phyloP scores from a whole-genome alignment of 2,888 invertebrate species.

The Drosophila conformis region DNA sequence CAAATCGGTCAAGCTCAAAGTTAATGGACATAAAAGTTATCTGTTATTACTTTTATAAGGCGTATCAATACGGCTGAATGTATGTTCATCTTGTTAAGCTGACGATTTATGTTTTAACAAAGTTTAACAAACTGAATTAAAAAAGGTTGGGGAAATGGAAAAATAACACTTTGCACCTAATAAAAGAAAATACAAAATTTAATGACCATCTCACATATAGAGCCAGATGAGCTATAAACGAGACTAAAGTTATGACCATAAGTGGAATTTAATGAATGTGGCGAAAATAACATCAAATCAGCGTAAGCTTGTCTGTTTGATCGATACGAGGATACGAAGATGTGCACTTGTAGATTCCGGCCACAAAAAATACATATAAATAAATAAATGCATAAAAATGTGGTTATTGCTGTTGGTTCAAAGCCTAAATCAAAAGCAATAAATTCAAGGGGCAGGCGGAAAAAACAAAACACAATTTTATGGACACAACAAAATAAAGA shows the following conservation, averaged over 20 bases:
- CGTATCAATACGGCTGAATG: background rate
- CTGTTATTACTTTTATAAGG: background rate
- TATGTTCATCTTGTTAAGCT: background rate
- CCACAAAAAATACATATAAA: slow-evolving; percentile 10
- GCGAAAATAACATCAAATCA: slow-evolving; percentile 1
- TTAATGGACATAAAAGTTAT: background rate
- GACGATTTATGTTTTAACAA: slow-evolving; percentile 64
- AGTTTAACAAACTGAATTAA: slow-evolving; percentile 57
- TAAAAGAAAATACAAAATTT: slow-evolving; percentile 54
- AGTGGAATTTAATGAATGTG: slow-evolving; percentile 46
- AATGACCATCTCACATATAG: slow-evolving; percentile 57
- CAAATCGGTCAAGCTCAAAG: background rate
- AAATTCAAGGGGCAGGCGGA: slow-evolving; percentile 41
- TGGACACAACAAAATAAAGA: slow-evolving; percentile 30
- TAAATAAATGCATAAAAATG: slow-evolving; percentile 32
- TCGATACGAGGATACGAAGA: slow-evolving; percentile 33
- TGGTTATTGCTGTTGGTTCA: slow-evolving; percentile 22
- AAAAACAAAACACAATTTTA: slow-evolving; percentile 46
- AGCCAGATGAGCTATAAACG: slow-evolving; percentile 44
- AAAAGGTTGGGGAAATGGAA: slow-evolving; percentile 44
- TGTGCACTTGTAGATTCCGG: background rate
- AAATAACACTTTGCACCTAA: slow-evolving; percentile 78
- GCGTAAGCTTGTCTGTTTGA: slow-evolving; percentile 29
- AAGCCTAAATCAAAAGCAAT: slow-evolving; percentile 56
- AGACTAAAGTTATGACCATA: slow-evolving; percentile 48